Conservation (phyloP, 2,888 invertebrate genomes). For the Plemyria rubiginata region DNA sequence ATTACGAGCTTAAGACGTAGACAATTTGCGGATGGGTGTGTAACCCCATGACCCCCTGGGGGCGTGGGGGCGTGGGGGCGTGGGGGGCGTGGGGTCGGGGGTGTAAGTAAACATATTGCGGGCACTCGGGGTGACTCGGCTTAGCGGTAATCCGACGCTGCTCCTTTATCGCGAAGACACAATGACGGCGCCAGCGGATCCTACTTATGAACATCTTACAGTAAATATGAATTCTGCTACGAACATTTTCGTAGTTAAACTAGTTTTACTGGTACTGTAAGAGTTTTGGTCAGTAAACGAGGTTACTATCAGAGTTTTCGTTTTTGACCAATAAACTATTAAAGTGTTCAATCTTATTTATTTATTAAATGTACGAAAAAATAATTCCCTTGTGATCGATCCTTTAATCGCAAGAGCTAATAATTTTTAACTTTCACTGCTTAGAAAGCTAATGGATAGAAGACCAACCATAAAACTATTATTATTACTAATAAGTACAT, state of each 20-base stretch:
- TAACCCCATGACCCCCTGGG: constrained; percentile 14
- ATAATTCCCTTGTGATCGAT: too few species aligned
- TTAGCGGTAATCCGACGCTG: constrained; percentile 62
- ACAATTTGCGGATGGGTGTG: constrained; percentile 68
- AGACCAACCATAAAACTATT: too few species aligned
- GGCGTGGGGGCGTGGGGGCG: constrained; percentile 4
- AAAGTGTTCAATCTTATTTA: too few species aligned
- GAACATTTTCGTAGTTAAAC: background rate
- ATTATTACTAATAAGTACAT: too few species aligned
- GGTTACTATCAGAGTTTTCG: too few species aligned
- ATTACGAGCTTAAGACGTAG: constrained; percentile 76
- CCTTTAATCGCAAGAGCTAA: too few species aligned
- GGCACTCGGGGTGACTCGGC: constrained; percentile 53
- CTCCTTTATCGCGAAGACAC: constrained; percentile 62
- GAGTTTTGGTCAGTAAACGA: background rate
- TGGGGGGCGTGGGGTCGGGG: constrained; percentile 29
- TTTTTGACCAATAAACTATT: too few species aligned
- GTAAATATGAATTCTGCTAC: background rate
- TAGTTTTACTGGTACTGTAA: background rate
- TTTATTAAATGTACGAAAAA: too few species aligned
- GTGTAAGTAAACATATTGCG: constrained; percentile 71
- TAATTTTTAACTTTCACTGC: too few species aligned
- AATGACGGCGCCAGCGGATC: constrained; percentile 29
- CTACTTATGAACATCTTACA: constrained; percentile 10
- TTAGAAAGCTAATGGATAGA: too few species aligned